Percentiles rank a stretch among this genome's conserved stretches.
Evolutionary conservation across 2,797 vertebrate genomes (phyloP).

Genomic region (Gymnocypris eckloni): DNA sequence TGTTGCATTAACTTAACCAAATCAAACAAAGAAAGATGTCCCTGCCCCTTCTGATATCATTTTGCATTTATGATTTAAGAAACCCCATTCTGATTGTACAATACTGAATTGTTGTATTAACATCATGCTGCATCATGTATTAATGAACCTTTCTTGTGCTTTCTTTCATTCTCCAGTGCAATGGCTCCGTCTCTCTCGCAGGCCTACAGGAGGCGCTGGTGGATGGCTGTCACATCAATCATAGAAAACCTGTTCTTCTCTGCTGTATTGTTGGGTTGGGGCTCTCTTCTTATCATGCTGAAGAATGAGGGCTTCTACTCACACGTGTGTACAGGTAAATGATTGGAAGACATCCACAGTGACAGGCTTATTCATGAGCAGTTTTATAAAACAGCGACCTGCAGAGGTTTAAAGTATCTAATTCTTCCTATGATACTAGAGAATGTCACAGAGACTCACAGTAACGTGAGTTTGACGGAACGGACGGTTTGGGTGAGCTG

Average conservation of each 20-base stretch:
- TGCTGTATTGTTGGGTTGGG: slow-evolving; percentile 88
- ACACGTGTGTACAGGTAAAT: slow-evolving; percentile 79
- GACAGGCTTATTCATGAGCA: neutral
- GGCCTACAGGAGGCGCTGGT: slow-evolving; percentile 85
- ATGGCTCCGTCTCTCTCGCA: slow-evolving; percentile 86
- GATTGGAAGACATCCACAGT: neutral
- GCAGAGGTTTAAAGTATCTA: neutral
- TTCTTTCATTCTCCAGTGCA: neutral
- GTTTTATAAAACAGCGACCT: neutral
- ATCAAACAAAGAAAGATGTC: neutral
- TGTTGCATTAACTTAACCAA: neutral
- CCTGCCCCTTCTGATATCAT: neutral
- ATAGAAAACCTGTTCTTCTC: slow-evolving; percentile 89
- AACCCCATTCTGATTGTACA: neutral
- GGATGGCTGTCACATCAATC: slow-evolving; percentile 85
- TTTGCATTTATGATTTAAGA: neutral
- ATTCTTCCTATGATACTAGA: slow-evolving; percentile 56
- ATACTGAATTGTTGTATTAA: neutral
- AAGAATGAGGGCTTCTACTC: slow-evolving; percentile 90
- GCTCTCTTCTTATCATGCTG: slow-evolving; percentile 89
- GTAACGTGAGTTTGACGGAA: slow-evolving; percentile 46
- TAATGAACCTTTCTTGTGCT: neutral
- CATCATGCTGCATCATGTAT: neutral
- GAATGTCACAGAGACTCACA: slow-evolving; percentile 62
- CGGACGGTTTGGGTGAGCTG: slow-evolving; percentile 73